Evolutionary conservation across 1,140 invertebrate genomes (phyloP), one percentile per base, ranked within the genome.

Genomic region (Drosophila lacteicornis): DNA sequence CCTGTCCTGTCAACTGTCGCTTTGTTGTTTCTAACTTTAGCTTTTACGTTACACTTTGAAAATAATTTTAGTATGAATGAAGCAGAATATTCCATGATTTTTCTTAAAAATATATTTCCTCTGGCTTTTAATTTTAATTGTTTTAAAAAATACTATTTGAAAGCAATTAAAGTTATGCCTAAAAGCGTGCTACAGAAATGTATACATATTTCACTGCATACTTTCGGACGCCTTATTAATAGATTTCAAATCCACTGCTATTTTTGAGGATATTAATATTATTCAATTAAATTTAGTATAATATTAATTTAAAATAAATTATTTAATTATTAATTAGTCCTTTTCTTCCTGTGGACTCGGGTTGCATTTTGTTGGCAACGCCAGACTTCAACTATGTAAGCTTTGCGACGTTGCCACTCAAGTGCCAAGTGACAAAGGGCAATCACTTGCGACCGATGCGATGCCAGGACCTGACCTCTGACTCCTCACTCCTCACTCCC

Each of bases 351-450:
- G 36, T 56, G 19, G 1, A 56, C 36, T 40, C 4, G 0, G 3
- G 1, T 8, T 36, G 50, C 50, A 53, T 36, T 53, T 53, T 17
- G 27, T 13, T 33, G 50, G 68, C 57, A 62, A 47, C 61, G 60
- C 9, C n/a, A 36, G n/a, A 45, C 71, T 57, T 43, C 36, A 46
- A 30, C 42, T 58, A 36, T 58, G 55, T 9, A 45, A 51, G 38
- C 57, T 47, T 47, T 22, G 38, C 38, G 33, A 40, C 50, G 38
- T 45, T 67, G 56, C 62, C 63, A 78, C 75, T 78, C 78, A 80
- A 80, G 45, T 81, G 71, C 65, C 73, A 86, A 80, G 68, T 82
- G 67, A 83, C 77, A 87, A 80, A 88, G 83, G 84, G 84, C 84
- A 87, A 86, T 87, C 73, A 80, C 80, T 88, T 75, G 83, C 51